phyloP scores from a whole-genome alignment of 2,113 vertebrate genomes.

The Ctenomys sociabilis region DNA sequence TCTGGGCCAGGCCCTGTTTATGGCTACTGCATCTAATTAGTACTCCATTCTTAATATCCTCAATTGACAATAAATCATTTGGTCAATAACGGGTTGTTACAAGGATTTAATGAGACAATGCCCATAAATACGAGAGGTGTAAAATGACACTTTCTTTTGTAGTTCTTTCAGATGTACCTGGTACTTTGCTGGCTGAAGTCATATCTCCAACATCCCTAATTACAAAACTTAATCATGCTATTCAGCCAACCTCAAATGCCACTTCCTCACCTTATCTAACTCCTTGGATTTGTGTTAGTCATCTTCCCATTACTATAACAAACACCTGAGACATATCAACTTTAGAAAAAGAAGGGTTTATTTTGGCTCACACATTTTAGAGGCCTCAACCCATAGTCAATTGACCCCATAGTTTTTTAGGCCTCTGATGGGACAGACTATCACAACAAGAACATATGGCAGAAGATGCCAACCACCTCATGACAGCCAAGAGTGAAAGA shows the following conservation, averaged over 20 bases:
- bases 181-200: slow-evolving; percentile 32
- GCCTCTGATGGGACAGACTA: not conserved
- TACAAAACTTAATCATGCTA: not conserved
- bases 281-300: not conserved
- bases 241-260: not conserved
- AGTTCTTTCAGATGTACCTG: not conserved
- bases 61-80: slow-evolving; percentile 46
- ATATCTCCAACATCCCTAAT: not conserved
- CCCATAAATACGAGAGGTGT: not conserved
- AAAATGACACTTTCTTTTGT: not conserved
- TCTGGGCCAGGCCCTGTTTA: not conserved
- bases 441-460: not conserved
- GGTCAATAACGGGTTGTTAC: not conserved
- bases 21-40: not conserved
- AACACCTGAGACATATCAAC: not conserved
- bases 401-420: not conserved
- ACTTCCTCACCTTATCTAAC: not conserved
- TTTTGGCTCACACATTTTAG: not conserved
- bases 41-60: not conserved
- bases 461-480: not conserved
- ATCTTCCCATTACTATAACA: not conserved
- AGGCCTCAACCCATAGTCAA: not conserved
- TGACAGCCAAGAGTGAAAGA: not conserved
- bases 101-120: not conserved
- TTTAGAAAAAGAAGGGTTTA: not conserved